These are phyloP conservation scores for Acanthiza pusilla DNA, from an alignment of 2,797 vertebrate species.

Conservation along the genomic window DNA sequence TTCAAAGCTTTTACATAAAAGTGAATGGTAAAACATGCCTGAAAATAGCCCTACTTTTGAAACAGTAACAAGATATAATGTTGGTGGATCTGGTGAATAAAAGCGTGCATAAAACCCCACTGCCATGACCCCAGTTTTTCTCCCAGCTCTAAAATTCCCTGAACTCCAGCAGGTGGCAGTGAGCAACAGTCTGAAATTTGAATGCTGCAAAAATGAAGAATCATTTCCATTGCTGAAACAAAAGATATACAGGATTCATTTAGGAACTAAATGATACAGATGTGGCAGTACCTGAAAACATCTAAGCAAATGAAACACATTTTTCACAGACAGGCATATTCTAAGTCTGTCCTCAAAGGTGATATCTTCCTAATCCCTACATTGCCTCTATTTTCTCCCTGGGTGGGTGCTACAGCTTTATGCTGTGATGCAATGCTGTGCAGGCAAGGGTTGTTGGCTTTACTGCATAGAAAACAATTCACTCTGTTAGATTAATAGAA, in stretches of 20 bases:
- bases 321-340: conserved; percentile 13
- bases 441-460: neutral
- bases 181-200: neutral
- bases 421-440: neutral
- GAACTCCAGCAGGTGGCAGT: conserved; percentile 56
- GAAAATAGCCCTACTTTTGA: neutral
- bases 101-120: neutral
- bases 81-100: neutral
- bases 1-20: neutral
- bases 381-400: neutral
- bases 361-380: neutral
- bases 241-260: neutral
- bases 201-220: neutral
- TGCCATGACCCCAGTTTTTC: neutral
- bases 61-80: neutral
- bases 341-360: neutral
- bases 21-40: neutral
- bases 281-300: neutral
- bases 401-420: neutral
- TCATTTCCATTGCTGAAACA: neutral
- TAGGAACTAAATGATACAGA: neutral
- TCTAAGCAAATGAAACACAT: conserved; percentile 30
- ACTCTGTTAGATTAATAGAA: conserved; percentile 13
- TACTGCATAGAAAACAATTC: neutral
- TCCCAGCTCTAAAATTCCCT: neutral